These are phyloP conservation scores for Enteromius treurensis DNA, from an alignment of 2,797 vertebrate species.

Conservation along the genomic window DNA sequence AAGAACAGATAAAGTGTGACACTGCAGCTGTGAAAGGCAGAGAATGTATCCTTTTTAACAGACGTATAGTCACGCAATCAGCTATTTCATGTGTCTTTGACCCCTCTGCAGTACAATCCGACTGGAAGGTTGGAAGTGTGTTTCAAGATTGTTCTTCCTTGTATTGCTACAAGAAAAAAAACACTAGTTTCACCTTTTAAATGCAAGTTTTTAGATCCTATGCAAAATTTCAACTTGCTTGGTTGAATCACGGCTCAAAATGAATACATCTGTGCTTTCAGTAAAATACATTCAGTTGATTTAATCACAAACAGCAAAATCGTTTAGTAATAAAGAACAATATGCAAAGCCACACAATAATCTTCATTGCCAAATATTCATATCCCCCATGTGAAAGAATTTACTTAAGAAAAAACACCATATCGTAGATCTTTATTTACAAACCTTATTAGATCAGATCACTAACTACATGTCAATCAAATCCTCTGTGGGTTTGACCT, in stretches of 20 bases:
- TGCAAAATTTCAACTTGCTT: not conserved
- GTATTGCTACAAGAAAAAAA: not conserved
- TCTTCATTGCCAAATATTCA: not conserved
- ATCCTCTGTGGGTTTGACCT: slow-evolving; percentile 39
- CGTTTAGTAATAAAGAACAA: slow-evolving; percentile 1
- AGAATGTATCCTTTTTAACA: not conserved
- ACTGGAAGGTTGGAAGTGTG: no score
- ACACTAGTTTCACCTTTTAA: slow-evolving; percentile 2
- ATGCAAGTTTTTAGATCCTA: not conserved
- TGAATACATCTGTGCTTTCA: not conserved
- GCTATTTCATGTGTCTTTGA: slow-evolving; percentile 1
- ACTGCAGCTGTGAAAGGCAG: slow-evolving; percentile 24
- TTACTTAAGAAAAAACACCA: slow-evolving; percentile 1
- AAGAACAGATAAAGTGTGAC: slow-evolving; percentile 30
- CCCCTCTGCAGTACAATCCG: not conserved
- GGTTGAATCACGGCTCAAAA: slow-evolving; percentile 5
- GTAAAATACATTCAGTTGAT: not conserved
- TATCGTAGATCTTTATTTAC: not conserved
- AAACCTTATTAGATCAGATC: slow-evolving; percentile 33
- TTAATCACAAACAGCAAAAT: not conserved
- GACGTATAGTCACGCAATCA: not conserved
- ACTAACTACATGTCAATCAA: slow-evolving; percentile 33
- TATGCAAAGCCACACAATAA: slow-evolving; percentile 5
- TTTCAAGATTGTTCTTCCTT: not conserved
- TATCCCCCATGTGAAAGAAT: not conserved